Evolutionary conservation across 2,888 invertebrate species (phyloP).

Genomic region (Caenorhabditis sulstoni): DNA sequence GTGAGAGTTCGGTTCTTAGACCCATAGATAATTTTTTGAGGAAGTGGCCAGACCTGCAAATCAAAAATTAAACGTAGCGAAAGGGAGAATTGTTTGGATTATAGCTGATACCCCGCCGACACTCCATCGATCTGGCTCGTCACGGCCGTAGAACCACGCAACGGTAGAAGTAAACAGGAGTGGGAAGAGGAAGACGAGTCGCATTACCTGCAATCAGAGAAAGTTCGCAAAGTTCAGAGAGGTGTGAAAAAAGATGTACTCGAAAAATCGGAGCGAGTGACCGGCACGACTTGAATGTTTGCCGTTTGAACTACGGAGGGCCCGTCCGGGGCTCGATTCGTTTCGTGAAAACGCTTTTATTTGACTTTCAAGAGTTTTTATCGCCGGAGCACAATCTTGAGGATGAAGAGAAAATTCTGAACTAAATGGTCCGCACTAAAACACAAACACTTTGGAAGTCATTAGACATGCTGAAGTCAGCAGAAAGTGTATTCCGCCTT

Average conservation of each 20-base stretch:
- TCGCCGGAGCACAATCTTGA: conserved; percentile 1
- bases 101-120: conserved; percentile 62
- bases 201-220: conserved; percentile 22
- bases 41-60: conserved; percentile 74
- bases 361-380: conserved; percentile 55
- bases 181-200: conserved; percentile 7
- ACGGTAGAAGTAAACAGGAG: conserved; percentile 28
- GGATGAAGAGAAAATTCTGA: conserved; percentile 4
- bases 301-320: conserved; percentile 26
- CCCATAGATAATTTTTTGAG: conserved; percentile 73
- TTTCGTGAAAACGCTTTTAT: conserved; percentile 56
- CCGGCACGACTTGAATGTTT: conserved; percentile 57
- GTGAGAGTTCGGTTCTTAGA: conserved; percentile 70
- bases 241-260: conserved; percentile 1
- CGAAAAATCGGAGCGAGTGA: conserved; percentile 37
- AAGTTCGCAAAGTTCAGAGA: conserved; percentile 2
- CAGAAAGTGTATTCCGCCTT: conserved; percentile 37
- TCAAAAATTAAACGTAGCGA: not conserved
- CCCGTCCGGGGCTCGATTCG: not conserved
- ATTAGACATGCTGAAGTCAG: conserved; percentile 53
- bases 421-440: conserved; percentile 33
- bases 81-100: conserved; percentile 4
- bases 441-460: conserved; percentile 36
- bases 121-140: conserved; percentile 68
- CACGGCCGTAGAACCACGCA: conserved; percentile 70